These are phyloP conservation scores for Hemibagrus guttatus DNA, from an alignment of 2,797 vertebrate species.

Conservation along the genomic window DNA sequence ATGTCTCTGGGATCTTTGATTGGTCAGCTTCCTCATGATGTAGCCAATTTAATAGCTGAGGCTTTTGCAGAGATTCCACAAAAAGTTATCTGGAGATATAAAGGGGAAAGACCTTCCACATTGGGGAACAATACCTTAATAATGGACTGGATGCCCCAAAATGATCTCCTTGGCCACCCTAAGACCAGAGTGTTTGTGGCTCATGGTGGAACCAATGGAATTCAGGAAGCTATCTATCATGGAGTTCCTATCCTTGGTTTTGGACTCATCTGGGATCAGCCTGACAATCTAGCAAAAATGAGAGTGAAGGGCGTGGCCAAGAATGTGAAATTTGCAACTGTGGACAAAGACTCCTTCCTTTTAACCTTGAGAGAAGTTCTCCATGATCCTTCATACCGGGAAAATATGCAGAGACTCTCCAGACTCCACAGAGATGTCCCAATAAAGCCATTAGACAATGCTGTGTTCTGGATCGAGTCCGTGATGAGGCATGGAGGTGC, in stretches of 20 bases:
- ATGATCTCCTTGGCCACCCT: slow-evolving; percentile 61
- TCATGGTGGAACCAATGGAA: slow-evolving; percentile 62
- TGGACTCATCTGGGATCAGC: slow-evolving; percentile 60
- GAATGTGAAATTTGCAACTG: slow-evolving; percentile 44
- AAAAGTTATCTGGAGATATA: slow-evolving; percentile 59
- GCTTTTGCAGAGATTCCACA: slow-evolving; percentile 61
- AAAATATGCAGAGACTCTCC: slow-evolving; percentile 61
- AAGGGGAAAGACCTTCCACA: slow-evolving; percentile 49
- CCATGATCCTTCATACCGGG: slow-evolving; percentile 54
- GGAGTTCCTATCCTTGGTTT: slow-evolving; percentile 59
- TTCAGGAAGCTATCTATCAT: slow-evolving; percentile 62
- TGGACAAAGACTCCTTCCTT: slow-evolving; percentile 51
- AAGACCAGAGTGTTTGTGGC: slow-evolving; percentile 60
- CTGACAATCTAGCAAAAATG: slow-evolving; percentile 59
- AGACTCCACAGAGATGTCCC: slow-evolving; percentile 59
- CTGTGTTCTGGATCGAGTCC: slow-evolving; percentile 62
- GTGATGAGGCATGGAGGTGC: slow-evolving; percentile 60
- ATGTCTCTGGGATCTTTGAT: slow-evolving; percentile 63
- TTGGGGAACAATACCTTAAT: slow-evolving; percentile 62
- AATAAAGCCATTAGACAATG: slow-evolving; percentile 56
- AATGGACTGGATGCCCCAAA: slow-evolving; percentile 63
- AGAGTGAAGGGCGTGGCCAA: slow-evolving; percentile 52
- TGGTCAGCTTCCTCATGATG: slow-evolving; percentile 45
- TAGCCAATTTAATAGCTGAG: slow-evolving; percentile 53
- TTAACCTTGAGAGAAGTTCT: slow-evolving; percentile 54